Conservation (phyloP, 2,113 vertebrate genomes). For the Amazona vittata region DNA sequence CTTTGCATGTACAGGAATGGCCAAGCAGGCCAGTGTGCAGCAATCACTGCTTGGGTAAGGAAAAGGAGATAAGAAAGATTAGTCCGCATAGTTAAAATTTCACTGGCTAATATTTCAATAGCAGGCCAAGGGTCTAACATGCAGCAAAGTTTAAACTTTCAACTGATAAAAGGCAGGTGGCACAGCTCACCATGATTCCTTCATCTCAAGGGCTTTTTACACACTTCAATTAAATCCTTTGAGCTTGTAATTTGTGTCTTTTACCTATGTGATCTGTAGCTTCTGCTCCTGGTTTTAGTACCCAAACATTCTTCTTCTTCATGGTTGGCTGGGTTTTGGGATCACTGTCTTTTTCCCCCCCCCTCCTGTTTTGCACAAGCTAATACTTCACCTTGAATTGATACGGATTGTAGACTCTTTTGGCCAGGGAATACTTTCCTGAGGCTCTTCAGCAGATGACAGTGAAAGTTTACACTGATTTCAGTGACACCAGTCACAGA, state of each 20-base stretch:
- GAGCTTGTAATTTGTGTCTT: background rate
- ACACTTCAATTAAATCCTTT: background rate
- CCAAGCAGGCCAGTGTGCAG: background rate
- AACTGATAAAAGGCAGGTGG: conserved; percentile 43
- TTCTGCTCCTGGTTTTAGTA: background rate
- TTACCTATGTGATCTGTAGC: background rate
- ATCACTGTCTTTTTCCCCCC: accelerated
- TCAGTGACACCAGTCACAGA: background rate
- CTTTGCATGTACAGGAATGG: background rate
- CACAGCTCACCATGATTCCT: background rate
- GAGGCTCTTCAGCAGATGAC: background rate
- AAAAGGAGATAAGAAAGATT: conserved; percentile 41
- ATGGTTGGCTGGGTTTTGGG: background rate
- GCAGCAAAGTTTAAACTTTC: conserved; percentile 20
- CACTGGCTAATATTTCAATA: background rate
- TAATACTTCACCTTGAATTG: background rate
- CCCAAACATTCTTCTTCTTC: background rate
- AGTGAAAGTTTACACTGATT: background rate
- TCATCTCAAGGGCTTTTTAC: background rate
- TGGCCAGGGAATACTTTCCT: background rate
- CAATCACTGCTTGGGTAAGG: background rate
- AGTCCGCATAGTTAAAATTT: conserved; percentile 54
- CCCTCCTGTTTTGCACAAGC: background rate
- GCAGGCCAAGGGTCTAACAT: conserved; percentile 47
- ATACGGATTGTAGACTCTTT: background rate